phyloP scores from a whole-genome alignment of 2,888 invertebrate genomes.

The Adelognathus sp. region DNA sequence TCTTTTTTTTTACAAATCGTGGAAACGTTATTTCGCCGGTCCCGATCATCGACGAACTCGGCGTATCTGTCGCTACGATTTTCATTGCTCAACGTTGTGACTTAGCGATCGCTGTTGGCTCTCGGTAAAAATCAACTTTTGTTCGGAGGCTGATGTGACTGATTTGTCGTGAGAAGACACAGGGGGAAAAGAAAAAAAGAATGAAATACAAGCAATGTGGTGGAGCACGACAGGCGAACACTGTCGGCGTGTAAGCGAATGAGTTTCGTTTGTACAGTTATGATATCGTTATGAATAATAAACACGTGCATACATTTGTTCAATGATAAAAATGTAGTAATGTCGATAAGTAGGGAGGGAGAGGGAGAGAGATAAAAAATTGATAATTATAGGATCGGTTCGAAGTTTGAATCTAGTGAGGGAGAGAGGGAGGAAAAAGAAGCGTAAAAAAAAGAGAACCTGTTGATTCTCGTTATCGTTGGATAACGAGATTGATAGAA shows the following conservation, averaged over 20 bases:
- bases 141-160: neutral
- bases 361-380: conserved; percentile 39
- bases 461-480: conserved; percentile 54
- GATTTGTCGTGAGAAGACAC: neutral
- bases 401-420: conserved; percentile 23
- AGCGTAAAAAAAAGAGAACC: conserved; percentile 8
- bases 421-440: neutral
- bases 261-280: conserved; percentile 77
- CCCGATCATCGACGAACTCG: neutral
- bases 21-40: conserved; percentile 17
- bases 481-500: conserved; percentile 26
- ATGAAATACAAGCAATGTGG: neutral
- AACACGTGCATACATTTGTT: conserved; percentile 68
- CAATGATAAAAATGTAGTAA: conserved; percentile 60
- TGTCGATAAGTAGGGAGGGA: too few species aligned
- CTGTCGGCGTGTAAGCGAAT: conserved; percentile 51
- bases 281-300: conserved; percentile 70
- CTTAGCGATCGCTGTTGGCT: conserved; percentile 10
- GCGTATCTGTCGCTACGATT: conserved; percentile 17
- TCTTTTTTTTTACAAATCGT: too few species aligned
- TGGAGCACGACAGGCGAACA: neutral
- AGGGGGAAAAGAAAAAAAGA: neutral
- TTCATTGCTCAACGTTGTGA: conserved; percentile 26
- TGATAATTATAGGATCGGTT: conserved; percentile 34
- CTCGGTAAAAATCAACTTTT: conserved; percentile 31